Evolutionary conservation across 2,888 invertebrate species (phyloP), one percentile per base, ranked within the genome.

Genomic region (Hartigia nigra): DNA sequence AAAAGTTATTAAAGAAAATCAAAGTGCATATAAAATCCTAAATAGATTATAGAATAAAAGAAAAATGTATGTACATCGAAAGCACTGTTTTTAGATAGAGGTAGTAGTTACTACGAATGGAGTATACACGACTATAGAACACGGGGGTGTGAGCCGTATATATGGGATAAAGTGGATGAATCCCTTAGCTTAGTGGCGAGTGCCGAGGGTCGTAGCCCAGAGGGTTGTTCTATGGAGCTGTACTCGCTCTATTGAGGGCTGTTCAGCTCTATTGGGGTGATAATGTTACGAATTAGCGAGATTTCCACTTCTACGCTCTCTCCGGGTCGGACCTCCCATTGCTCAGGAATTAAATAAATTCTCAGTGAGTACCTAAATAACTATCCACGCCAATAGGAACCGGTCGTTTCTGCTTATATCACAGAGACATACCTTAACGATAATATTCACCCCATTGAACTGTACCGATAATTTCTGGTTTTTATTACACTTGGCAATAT

Each of bases 281-380:
- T 90, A 90, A 90, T 91, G 88, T 88, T 88, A 86, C 89, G 88
- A 91, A 91, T 90, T 90, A 91, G 89, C 87, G 87, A 88, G 89
- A 89, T 90, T 89, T 90, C 88, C 87, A 88, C 87, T 88, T 86
- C 85, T 82, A 76, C 84, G 80, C 86, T 81, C 82, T 72, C 74
- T 75, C 74, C 35, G 37, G n/a, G 31, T 76, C 36, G 69, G 76
- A 75, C 55, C 79, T 69, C 82, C 34, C n/a, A n/a, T 82, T 78
- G 78, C 81, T 80, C 82, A 81, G 77, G 86, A 85, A 86, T 86
- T 85, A 84, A 84, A 86, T 86, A 84, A 83, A 84, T 85, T 77
- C 76, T 76, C 55, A 31, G 31, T 14, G 72, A 32, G 72, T 72
- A 72, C 35, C 74, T 34, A 69, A 70, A 76, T 80, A 79, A 81